Base-by-base conservation (phyloP, 2,113 vertebrate species). In the Ophiodon elongatus region DNA sequence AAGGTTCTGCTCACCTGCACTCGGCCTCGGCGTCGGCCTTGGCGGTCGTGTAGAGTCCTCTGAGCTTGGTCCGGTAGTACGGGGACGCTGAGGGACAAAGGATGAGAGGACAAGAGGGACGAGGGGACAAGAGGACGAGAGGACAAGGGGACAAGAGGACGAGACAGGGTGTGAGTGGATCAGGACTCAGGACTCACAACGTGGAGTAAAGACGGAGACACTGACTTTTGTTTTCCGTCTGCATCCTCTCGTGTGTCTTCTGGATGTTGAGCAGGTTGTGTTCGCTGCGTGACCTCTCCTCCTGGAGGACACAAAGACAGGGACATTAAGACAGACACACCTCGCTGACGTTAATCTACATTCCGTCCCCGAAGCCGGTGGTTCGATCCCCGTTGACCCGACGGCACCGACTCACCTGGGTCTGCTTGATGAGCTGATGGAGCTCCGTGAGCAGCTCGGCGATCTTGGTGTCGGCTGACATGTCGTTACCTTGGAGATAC, bases 221-320 rank as follows among this genome's bases (percentile, higher is more conserved):
- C 96, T 94, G 68, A 98, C 97, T 98, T 73, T 98, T 98, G 85
- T 98, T 98, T 81, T 98, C 97, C 0, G 97, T 98, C 92, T 98
- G 97, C 97, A 98, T 98, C 72, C 97, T 91, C 94, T 98, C 97
- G 0, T 98, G 97, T 0, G 97, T 98, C 76, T 98, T 98, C 95
- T 98, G 97, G 57, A 98, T 97, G 89, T 98, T 98, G 77, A 98
- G 96, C 65, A 98, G 93, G 37, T 98, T 98, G 94, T 98, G 97
- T 89, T 98, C 97, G 8, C 97, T 98, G 80, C 97, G 94, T 0
- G 97, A 97, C 1, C 97, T 93, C 77, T 98, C 97, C 92, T 98
- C 97, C 97, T 98, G 84, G 1, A 29, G 54, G 13, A 45, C 43
- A 45, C 4, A 62, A 4, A 60, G 33, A 35, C 33, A 35, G 33